Base-by-base conservation (phyloP, 2,888 invertebrate genomes). In the Agrenia bidenticulata region DNA sequence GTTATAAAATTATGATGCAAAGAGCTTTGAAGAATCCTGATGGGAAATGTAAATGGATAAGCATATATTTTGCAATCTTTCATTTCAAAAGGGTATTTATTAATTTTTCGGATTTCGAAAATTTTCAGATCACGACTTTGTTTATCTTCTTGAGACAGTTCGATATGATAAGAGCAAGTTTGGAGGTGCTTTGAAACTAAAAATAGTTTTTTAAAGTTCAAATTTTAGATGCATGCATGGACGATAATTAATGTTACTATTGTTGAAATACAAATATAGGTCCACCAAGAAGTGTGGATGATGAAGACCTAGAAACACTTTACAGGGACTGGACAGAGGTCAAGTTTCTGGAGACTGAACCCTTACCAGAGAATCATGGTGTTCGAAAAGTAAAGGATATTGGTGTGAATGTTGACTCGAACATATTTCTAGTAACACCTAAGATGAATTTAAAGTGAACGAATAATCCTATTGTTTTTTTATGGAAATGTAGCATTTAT, bases 121-220 rank as follows among this genome's bases (percentile, higher is more conserved):
- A 15, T 45, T 55, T 42, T 9, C 42, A 74, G 73, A 67, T 61
- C 13, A 59, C n/a, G 17, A 58, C 17, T 75, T 72, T 37, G 53
- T 54, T 1, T 73, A 71, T 45, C 50, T 75, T 2, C 13, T 75
- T 60, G 71, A 73, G 17, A 62, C 70, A 4, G 63, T 71, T n/a
- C 24, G 21, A 9, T 73, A 75, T 39, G 65, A 73, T 54, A 69
- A 66, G 23, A 39, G 56, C 1, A 66, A 66, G 13, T 73, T 63
- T 57, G 67, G 55, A 32, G 73, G 73, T 66, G 27, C 19, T 57
- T 39, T 26, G 7, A 9, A 57, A 26, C 41, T 57, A 23, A 21
- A 41, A 9, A 5, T 21, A 57, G 17, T 17, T 32, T 32, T 55
- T 5, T 17, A 55, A 5, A 53, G n/a, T 26, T 55, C n/a, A 2